Evolutionary conservation across 2,888 invertebrate species (phyloP).

Genomic region (Drosophila kokeensis): DNA sequence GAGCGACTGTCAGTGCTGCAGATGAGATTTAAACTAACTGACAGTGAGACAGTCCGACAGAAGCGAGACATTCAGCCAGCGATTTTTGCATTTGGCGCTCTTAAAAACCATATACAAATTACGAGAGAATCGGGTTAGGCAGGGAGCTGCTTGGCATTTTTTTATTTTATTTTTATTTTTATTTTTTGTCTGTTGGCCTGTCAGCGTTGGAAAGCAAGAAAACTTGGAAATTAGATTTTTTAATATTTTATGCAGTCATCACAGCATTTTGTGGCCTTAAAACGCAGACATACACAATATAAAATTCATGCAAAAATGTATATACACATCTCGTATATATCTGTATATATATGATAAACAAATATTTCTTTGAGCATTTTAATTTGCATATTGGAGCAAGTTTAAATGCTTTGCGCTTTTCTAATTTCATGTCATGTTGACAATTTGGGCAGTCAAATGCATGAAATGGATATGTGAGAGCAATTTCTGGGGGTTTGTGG

Average conservation of each 20-base stretch:
- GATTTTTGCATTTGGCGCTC: slow-evolving; percentile 75
- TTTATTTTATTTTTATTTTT: not conserved
- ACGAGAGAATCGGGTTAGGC: slow-evolving; percentile 26
- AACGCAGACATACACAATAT: slow-evolving; percentile 59
- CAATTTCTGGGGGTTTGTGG: slow-evolving; percentile 28
- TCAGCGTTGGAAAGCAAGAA: slow-evolving; percentile 48
- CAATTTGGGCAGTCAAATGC: slow-evolving; percentile 78
- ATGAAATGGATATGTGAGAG: slow-evolving; percentile 67
- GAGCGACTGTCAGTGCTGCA: slow-evolving; percentile 70
- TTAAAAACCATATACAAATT: slow-evolving; percentile 77
- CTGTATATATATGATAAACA: slow-evolving; percentile 16
- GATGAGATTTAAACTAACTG: slow-evolving; percentile 68
- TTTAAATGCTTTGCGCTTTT: slow-evolving; percentile 77
- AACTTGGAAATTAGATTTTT: slow-evolving; percentile 77
- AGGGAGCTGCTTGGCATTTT: slow-evolving; percentile 18
- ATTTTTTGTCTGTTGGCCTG: slow-evolving; percentile 34
- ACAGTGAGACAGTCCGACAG: slow-evolving; percentile 42
- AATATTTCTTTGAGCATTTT: slow-evolving; percentile 66
- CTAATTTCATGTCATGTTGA: slow-evolving; percentile 77
- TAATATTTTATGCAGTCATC: slow-evolving; percentile 76
- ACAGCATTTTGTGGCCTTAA: slow-evolving; percentile 72
- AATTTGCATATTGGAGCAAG: slow-evolving; percentile 64
- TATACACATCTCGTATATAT: slow-evolving; percentile 16
- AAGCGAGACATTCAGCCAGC: slow-evolving; percentile 57
- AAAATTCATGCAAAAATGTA: slow-evolving; percentile 62